Evolutionary conservation across 2,888 invertebrate genomes (phyloP).

Genomic region (Celastrina argiolus): DNA sequence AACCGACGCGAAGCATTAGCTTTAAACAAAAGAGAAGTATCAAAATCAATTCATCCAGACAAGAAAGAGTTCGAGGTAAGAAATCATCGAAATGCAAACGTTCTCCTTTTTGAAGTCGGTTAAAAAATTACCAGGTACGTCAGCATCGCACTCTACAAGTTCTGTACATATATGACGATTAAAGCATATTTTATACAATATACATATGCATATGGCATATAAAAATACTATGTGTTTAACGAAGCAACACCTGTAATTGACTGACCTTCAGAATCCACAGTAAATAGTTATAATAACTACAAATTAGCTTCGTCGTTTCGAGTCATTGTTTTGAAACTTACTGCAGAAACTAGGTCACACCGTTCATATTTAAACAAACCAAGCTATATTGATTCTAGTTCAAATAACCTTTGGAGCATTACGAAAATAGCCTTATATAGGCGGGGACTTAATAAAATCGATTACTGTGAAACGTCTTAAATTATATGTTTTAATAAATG

Average conservation of each 20-base stretch:
- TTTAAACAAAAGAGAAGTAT: too few relatives aligned
- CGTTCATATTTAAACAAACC: conserved; percentile 2
- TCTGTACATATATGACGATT: too few relatives aligned
- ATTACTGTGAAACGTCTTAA: conserved; percentile 2
- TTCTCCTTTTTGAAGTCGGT: too few relatives aligned
- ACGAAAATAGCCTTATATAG: conserved; percentile 10
- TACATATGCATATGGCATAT: too few relatives aligned
- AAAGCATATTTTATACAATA: too few relatives aligned
- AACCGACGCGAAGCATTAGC: too few relatives aligned
- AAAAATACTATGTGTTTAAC: neutral
- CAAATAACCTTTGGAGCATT: conserved; percentile 12
- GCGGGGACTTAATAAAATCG: conserved; percentile 13
- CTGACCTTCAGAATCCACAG: neutral
- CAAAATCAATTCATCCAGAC: too few relatives aligned
- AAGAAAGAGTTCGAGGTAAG: too few relatives aligned
- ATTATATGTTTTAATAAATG: conserved; percentile 8
- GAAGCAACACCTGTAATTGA: neutral
- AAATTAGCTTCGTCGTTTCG: neutral
- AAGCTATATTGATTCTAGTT: neutral
- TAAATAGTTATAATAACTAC: conserved; percentile 3
- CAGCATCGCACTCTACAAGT: too few relatives aligned
- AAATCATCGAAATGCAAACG: too few relatives aligned
- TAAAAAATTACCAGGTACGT: too few relatives aligned
- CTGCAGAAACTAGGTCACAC: neutral
- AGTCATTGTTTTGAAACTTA: neutral